These are phyloP conservation scores for Mesitornis unicolor DNA, from an alignment of 2,113 vertebrate genomes.

Conservation along the genomic window DNA sequence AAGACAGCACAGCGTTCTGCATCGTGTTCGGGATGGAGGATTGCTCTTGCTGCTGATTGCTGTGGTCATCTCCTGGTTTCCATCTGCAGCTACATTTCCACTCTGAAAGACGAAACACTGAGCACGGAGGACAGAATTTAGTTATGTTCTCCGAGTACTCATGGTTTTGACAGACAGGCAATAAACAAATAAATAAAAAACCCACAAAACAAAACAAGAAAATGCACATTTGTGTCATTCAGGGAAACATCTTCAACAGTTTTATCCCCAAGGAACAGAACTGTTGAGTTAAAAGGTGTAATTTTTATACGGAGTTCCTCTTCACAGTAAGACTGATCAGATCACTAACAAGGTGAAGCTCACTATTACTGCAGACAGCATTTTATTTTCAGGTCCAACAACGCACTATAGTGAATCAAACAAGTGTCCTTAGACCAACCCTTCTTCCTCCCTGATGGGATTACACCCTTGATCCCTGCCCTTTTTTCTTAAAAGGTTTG, in stretches of 20 bases:
- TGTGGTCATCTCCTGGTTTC: slow-evolving; percentile 75
- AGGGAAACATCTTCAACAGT: background rate
- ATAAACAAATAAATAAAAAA: background rate
- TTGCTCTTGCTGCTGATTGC: slow-evolving; percentile 70
- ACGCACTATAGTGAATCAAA: background rate
- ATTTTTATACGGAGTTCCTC: background rate
- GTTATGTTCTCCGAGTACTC: background rate
- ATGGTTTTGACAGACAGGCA: background rate
- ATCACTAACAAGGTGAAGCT: background rate
- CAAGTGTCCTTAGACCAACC: background rate
- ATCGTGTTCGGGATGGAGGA: slow-evolving; percentile 59
- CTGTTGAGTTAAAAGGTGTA: background rate
- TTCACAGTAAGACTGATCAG: background rate
- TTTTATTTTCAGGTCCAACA: background rate
- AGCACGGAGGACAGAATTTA: background rate
- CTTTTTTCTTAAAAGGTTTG: background rate
- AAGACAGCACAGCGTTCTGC: background rate
- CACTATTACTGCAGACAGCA: background rate
- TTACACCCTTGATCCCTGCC: background rate
- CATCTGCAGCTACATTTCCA: slow-evolving; percentile 31
- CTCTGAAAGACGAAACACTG: background rate
- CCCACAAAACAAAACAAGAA: background rate
- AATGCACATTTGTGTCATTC: background rate
- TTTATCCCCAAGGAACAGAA: background rate
- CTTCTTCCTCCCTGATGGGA: background rate